Evolutionary conservation across 2,888 invertebrate genomes (phyloP).

Genomic region (Nomada lathburiana): DNA sequence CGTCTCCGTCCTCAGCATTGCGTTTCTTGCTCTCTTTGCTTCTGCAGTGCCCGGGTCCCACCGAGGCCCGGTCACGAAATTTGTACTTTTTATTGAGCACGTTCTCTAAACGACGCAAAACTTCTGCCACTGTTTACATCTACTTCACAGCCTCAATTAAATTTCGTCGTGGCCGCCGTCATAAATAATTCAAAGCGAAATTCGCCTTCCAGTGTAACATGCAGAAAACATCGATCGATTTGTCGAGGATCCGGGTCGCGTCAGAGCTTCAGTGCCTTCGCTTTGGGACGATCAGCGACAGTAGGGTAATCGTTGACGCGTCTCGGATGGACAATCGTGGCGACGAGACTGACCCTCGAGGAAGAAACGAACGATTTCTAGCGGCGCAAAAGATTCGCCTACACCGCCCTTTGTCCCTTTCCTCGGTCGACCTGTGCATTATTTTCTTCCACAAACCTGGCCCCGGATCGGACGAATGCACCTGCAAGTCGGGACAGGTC

Average conservation of each 20-base stretch:
- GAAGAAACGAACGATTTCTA: constrained; percentile 55
- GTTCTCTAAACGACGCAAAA: constrained; percentile 21
- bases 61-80: constrained; percentile 55
- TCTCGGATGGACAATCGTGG: constrained; percentile 10
- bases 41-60: not conserved
- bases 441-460: constrained; percentile 72
- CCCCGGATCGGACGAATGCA: constrained; percentile 68
- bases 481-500: constrained; percentile 82
- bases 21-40: constrained; percentile 47
- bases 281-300: not conserved
- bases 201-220: constrained; percentile 6
- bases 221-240: not conserved
- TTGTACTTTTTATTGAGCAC: constrained; percentile 49
- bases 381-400: constrained; percentile 70
- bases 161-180: constrained; percentile 25
- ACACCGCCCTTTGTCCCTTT: constrained; percentile 65
- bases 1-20: constrained; percentile 39
- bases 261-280: not conserved
- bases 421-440: constrained; percentile 65
- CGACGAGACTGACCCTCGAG: constrained; percentile 30
- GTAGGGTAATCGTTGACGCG: constrained; percentile 10
- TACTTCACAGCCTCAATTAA: constrained; percentile 15
- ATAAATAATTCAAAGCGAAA: constrained; percentile 42
- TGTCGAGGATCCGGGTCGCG: not conserved
- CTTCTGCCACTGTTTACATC: constrained; percentile 28